Evolutionary conservation across 2,797 vertebrate species (phyloP).

Genomic region (Enteromius paludinosus): DNA sequence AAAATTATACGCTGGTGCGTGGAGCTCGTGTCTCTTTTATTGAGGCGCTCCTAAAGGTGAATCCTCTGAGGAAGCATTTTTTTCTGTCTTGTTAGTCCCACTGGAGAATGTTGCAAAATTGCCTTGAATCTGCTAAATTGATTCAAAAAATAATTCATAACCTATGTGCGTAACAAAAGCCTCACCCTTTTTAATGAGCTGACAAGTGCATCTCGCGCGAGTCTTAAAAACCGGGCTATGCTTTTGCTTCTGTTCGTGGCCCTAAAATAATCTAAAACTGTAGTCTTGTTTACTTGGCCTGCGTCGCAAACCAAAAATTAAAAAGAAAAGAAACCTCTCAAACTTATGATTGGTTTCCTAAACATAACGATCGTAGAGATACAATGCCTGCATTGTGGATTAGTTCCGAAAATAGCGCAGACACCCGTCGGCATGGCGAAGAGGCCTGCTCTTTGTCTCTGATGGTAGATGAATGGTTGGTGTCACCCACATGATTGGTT

Average conservation of each 20-base stretch:
- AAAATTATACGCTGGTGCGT: constrained; percentile 97
- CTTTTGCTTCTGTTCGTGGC: constrained; percentile 51
- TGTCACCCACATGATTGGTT: constrained; percentile 94
- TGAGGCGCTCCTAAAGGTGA: constrained; percentile 97
- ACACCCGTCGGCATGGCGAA: constrained; percentile 83
- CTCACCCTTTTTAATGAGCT: constrained; percentile 34
- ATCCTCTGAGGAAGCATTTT: constrained; percentile 87
- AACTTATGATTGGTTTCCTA: constrained; percentile 89
- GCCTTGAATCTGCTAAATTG: constrained; percentile 87
- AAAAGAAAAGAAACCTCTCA: constrained; percentile 89
- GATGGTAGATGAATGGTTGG: constrained; percentile 89
- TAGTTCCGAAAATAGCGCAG: constrained; percentile 88
- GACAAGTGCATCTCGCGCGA: not conserved
- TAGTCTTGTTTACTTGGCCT: constrained; percentile 63
- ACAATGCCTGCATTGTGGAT: constrained; percentile 93
- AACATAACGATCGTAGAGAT: constrained; percentile 89
- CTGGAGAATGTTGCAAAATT: constrained; percentile 86
- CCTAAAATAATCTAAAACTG: constrained; percentile 37
- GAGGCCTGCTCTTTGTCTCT: constrained; percentile 88
- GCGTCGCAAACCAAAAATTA: constrained; percentile 82
- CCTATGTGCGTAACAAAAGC: constrained; percentile 72
- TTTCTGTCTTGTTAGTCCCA: constrained; percentile 83
- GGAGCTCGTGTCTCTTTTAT: constrained; percentile 92
- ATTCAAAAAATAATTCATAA: constrained; percentile 85
- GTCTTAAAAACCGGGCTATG: constrained; percentile 51